Conservation (phyloP, 1,140 invertebrate species). For the Drosophila bocqueti region DNA sequence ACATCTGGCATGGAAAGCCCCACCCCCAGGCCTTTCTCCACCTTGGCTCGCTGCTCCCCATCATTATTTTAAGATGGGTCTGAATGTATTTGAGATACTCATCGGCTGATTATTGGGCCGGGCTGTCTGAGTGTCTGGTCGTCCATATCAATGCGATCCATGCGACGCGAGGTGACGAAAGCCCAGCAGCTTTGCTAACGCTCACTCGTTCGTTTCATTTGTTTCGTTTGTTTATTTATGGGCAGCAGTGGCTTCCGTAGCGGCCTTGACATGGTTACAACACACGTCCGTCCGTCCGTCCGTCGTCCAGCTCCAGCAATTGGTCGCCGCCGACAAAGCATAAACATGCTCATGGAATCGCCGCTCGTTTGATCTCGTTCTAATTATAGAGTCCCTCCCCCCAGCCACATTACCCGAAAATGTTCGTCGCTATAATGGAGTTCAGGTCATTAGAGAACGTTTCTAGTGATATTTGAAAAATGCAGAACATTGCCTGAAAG, state of each 20-base stretch:
- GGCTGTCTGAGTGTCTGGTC: constrained; percentile 17
- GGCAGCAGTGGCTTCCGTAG: constrained; percentile 49
- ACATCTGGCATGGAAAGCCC: constrained; percentile 32
- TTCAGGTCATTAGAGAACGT: background rate
- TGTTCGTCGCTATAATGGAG: constrained; percentile 8
- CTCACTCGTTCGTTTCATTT: background rate
- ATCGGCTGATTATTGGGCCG: constrained; percentile 13
- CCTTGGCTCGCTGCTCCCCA: background rate
- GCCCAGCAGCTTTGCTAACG: constrained; percentile 12
- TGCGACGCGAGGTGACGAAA: constrained; percentile 30
- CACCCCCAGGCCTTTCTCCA: constrained; percentile 11
- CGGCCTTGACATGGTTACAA: constrained; percentile 79
- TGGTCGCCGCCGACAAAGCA: constrained; percentile 39
- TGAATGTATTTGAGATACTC: constrained; percentile 15
- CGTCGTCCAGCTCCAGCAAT: constrained; percentile 28
- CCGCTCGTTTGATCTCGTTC: constrained; percentile 49
- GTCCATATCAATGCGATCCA: constrained; percentile 53
- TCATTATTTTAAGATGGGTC: constrained; percentile 16
- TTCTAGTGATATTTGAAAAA: background rate
- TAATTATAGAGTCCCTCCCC: constrained; percentile 43
- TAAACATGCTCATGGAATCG: constrained; percentile 39
- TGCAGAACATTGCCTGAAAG: background rate
- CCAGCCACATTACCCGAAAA: constrained; percentile 11
- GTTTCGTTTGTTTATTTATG: constrained; percentile 32
- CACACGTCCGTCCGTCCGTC: constrained; percentile 32